Conservation (phyloP, 2,113 vertebrate genomes). For the Craseonycteris thonglongyai region DNA sequence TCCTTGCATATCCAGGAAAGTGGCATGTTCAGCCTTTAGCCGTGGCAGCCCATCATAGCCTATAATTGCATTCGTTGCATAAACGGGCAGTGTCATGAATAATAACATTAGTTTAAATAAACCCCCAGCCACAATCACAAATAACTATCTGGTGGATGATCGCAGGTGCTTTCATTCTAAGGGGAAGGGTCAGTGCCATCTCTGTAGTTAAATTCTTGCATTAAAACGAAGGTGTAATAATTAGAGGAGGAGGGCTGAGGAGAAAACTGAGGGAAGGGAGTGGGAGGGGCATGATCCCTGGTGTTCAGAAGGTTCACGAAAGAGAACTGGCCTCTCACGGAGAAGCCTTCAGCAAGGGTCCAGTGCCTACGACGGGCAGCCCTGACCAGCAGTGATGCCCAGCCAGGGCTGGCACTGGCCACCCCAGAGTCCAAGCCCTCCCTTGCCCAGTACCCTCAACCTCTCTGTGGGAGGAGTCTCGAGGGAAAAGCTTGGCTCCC, state of each 20-base stretch:
- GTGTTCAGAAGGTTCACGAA: neutral
- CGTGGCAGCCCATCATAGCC: slow-evolving; percentile 77
- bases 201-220: slow-evolving; percentile 41
- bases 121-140: slow-evolving; percentile 72
- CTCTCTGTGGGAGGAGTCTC: neutral
- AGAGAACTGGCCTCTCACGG: neutral
- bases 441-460: too few relatives aligned
- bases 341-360: neutral
- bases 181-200: slow-evolving; percentile 22
- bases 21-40: slow-evolving; percentile 79
- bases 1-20: slow-evolving; percentile 69
- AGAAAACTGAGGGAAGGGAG: neutral
- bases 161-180: slow-evolving; percentile 64
- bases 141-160: slow-evolving; percentile 67
- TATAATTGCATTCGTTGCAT: slow-evolving; percentile 79
- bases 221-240: slow-evolving; percentile 44
- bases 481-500: neutral
- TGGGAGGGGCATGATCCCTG: neutral
- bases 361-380: accelerated
- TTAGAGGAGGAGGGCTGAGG: neutral
- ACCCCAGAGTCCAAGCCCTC: neutral
- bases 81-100: slow-evolving; percentile 74
- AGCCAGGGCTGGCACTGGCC: neutral
- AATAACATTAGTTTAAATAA: slow-evolving; percentile 81
- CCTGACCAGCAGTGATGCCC: accelerated